These are phyloP conservation scores for Pseudochromis fuscus DNA, from an alignment of 2,797 vertebrate genomes.

Conservation along the genomic window DNA sequence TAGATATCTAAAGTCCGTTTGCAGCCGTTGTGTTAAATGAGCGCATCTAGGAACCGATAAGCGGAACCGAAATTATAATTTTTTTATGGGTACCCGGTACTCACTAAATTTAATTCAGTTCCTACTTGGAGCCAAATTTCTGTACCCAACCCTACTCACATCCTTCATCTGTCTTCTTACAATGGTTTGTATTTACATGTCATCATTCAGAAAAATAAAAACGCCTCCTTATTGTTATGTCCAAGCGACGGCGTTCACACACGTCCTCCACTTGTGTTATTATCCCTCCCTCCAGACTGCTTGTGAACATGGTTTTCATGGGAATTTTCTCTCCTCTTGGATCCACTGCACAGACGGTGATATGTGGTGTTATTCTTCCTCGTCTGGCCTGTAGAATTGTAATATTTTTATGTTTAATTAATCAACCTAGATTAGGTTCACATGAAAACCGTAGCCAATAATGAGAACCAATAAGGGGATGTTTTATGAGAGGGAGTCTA, in stretches of 20 bases:
- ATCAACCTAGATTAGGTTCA: slow-evolving; percentile 55
- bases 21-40: too few species aligned
- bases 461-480: slow-evolving; percentile 33
- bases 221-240: slow-evolving; percentile 22
- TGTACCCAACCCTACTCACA: too few species aligned
- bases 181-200: slow-evolving; percentile 40
- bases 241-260: slow-evolving; percentile 7
- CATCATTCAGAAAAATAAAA: slow-evolving; percentile 29
- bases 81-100: too few species aligned
- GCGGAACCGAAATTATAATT: too few species aligned
- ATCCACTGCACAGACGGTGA: slow-evolving; percentile 30
- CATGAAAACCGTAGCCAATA: slow-evolving; percentile 56
- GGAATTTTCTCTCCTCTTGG: slow-evolving; percentile 28
- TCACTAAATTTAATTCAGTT: too few species aligned
- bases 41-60: too few species aligned
- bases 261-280: slow-evolving; percentile 36
- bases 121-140: too few species aligned
- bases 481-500: slow-evolving; percentile 49
- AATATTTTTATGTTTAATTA: slow-evolving; percentile 63
- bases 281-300: slow-evolving; percentile 48
- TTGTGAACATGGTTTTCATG: slow-evolving; percentile 42
- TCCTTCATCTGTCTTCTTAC: too few species aligned
- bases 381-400: slow-evolving; percentile 23
- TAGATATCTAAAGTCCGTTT: too few species aligned
- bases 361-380: slow-evolving; percentile 30